Percentiles rank a stretch among this genome's conserved stretches.
These are phyloP conservation scores for Zaprionus nigranus DNA, from an alignment of 1,140 invertebrate genomes.

Conservation along the genomic window DNA sequence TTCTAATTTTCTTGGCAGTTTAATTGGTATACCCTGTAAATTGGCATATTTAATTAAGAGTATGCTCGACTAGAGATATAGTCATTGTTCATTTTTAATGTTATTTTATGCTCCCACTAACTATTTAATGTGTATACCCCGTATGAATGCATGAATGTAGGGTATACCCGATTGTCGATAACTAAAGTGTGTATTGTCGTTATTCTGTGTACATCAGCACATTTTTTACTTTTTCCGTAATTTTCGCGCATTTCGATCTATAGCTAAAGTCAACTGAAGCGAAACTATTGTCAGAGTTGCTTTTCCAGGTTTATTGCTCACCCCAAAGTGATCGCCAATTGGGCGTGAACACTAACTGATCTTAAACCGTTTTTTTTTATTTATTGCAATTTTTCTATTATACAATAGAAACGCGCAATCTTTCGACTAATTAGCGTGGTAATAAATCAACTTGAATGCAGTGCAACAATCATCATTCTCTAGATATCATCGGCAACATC, in stretches of 20 bases:
- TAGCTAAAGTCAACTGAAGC: slow-evolving; percentile 42
- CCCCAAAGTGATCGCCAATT: slow-evolving; percentile 24
- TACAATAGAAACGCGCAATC: neutral
- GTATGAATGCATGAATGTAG: neutral
- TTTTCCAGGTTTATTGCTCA: slow-evolving; percentile 3
- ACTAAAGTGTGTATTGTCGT: too few species aligned
- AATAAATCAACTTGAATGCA: slow-evolving; percentile 1
- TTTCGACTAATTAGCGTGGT: neutral
- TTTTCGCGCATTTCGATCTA: slow-evolving; percentile 39
- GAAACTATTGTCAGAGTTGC: slow-evolving; percentile 37
- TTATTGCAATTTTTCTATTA: neutral
- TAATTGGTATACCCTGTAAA: neutral
- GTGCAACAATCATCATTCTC: neutral
- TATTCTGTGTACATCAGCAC: too few species aligned
- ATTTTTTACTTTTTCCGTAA: slow-evolving; percentile 7
- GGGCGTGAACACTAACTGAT: slow-evolving; percentile 26
- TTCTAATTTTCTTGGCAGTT: neutral
- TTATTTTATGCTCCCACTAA: too few species aligned
- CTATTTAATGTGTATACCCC: neutral
- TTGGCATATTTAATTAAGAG: neutral
- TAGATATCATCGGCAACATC: neutral
- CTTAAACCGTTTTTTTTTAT: neutral
- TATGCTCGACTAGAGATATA: neutral
- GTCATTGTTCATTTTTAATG: too few species aligned
- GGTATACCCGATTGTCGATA: neutral